A percentile compares a stretch with the other conserved stretches of the same genome.
Evolutionary conservation across 1,140 invertebrate species (phyloP).

Genomic region (Penaeus indicus): DNA sequence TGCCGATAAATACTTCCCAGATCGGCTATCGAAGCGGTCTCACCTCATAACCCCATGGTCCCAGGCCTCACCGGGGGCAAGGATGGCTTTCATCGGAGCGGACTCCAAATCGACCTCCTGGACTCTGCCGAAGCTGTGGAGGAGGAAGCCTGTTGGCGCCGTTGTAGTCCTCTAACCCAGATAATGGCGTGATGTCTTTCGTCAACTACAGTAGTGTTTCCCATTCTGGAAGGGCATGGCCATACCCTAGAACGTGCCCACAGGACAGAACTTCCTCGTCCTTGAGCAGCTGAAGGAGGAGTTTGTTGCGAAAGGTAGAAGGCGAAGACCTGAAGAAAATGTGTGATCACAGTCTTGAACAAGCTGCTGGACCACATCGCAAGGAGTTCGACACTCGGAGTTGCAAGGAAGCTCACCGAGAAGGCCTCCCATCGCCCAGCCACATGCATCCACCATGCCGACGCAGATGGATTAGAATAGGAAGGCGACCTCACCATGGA

Average conservation of each 20-base stretch:
- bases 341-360: slow-evolving; percentile 89
- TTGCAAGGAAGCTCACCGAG: slow-evolving; percentile 78
- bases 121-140: slow-evolving; percentile 90
- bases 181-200: slow-evolving; percentile 97
- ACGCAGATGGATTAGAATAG: neutral
- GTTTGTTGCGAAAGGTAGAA: slow-evolving; percentile 88
- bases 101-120: slow-evolving; percentile 98
- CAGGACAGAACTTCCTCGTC: slow-evolving; percentile 80
- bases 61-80: slow-evolving; percentile 79
- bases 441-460: slow-evolving; percentile 71
- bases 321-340: slow-evolving; percentile 92
- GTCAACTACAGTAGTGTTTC: slow-evolving; percentile 76
- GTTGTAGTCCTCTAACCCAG: slow-evolving; percentile 97
- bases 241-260: slow-evolving; percentile 76
- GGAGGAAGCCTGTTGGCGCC: slow-evolving; percentile 96
- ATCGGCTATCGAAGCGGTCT: slow-evolving; percentile 92
- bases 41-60: slow-evolving; percentile 99
- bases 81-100: slow-evolving; percentile 99
- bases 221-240: slow-evolving; percentile 66
- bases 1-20: slow-evolving; percentile 95
- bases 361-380: slow-evolving; percentile 89
- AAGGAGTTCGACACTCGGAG: slow-evolving; percentile 86
- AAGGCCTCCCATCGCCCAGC: slow-evolving; percentile 83
- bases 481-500: slow-evolving; percentile 1
- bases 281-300: slow-evolving; percentile 84